A percentile compares a stretch with the other conserved stretches of the same genome.
Conservation (phyloP, 2,113 vertebrate species). For the Myotis brandtii region DNA sequence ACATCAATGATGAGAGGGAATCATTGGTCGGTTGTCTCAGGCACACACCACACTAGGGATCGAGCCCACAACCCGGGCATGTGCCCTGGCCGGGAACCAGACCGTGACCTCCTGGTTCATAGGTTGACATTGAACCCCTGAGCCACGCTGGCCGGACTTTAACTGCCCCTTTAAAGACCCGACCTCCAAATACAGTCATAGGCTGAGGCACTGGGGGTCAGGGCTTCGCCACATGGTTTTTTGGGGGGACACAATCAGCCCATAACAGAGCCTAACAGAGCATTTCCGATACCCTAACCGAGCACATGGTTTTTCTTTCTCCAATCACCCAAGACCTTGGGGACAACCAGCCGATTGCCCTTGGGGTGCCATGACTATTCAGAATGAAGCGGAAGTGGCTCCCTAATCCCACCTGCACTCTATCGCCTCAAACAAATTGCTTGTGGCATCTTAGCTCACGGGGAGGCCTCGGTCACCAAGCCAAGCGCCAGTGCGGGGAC, state of each 20-base stretch:
- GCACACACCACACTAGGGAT: no score
- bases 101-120: no score
- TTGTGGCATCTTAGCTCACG: accelerated
- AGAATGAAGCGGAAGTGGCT: background rate
- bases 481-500: background rate
- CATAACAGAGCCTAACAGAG: background rate
- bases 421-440: background rate
- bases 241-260: background rate
- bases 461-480: background rate
- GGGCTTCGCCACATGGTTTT: background rate
- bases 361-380: background rate
- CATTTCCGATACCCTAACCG: background rate
- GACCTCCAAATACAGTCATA: background rate
- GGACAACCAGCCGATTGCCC: background rate
- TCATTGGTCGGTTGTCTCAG: no score
- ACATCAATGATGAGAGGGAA: no score
- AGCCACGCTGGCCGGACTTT: no score
- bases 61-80: no score
- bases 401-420: background rate
- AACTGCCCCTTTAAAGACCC: background rate
- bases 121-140: no score
- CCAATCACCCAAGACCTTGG: background rate
- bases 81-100: no score
- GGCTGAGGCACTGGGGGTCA: background rate
- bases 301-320: background rate